Conservation (phyloP, 2,888 invertebrate genomes). For the Aphodius sticticus region DNA sequence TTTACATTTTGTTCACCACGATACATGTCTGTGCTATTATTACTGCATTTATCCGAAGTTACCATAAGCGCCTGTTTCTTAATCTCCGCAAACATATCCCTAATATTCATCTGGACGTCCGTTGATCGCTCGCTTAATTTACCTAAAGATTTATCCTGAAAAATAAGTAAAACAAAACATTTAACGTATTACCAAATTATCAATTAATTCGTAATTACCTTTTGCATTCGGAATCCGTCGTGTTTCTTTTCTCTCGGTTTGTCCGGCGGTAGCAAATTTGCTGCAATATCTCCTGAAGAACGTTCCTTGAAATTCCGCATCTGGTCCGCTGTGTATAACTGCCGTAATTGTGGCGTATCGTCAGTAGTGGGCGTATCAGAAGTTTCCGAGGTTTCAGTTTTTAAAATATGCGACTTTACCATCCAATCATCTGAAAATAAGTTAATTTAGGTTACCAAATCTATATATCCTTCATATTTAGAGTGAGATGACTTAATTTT, state of each 20-base stretch:
- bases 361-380: not conserved
- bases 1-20: constrained; percentile 25
- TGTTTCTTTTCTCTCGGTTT: not conserved
- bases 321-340: not conserved
- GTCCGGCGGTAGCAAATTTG: not conserved
- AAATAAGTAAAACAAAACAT: not conserved
- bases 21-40: constrained; percentile 27
- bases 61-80: constrained; percentile 38
- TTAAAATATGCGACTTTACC: not conserved
- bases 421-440: constrained; percentile 16
- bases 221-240: not conserved
- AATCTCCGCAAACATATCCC: constrained; percentile 37
- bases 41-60: constrained; percentile 16
- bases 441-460: not conserved
- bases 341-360: not conserved
- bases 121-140: not conserved
- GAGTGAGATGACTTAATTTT: too few relatives aligned
- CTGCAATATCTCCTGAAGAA: constrained; percentile 10
- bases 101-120: constrained; percentile 34
- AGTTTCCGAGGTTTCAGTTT: constrained; percentile 7
- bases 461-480: not conserved
- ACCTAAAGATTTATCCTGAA: constrained; percentile 14
- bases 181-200: not conserved
- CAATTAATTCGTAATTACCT: not conserved
- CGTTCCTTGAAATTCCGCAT: constrained; percentile 4